phyloP scores from a whole-genome alignment of 2,113 vertebrate species.

The Miniopterus natalensis region DNA sequence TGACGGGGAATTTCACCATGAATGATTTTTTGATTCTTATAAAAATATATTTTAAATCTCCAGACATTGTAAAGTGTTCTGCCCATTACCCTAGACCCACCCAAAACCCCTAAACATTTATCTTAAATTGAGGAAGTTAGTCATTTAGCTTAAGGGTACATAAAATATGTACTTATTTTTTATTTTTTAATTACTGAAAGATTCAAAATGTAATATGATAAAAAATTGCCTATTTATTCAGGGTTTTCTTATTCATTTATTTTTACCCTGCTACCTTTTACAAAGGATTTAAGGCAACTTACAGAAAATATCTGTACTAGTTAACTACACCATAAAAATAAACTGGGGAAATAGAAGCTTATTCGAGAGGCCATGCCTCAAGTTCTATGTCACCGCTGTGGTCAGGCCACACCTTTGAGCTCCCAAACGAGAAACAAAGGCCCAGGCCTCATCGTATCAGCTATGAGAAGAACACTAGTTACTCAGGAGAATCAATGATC shows the following conservation, averaged over 20 bases:
- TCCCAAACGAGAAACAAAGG: background rate
- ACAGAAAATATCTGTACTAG: background rate
- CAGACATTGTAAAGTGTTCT: background rate
- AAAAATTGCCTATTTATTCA: background rate
- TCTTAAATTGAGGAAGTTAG: background rate
- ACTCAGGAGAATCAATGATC: background rate
- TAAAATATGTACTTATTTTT: background rate
- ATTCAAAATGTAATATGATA: slow-evolving; percentile 3
- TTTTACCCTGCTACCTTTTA: slow-evolving; percentile 31
- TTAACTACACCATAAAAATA: background rate
- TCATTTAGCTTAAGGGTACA: background rate
- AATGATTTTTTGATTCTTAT: slow-evolving; percentile 1
- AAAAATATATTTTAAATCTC: background rate
- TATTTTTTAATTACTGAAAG: background rate
- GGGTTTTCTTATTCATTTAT: background rate
- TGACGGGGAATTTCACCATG: background rate
- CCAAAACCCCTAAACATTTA: background rate
- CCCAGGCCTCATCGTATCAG: background rate
- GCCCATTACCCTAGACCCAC: background rate
- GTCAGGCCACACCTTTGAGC: background rate
- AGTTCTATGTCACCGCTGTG: background rate
- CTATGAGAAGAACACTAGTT: background rate
- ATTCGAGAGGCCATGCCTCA: too few species aligned
- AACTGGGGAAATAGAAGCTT: background rate
- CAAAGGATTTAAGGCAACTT: background rate